Evolutionary conservation across 2,113 vertebrate genomes (phyloP).

Genomic region (Raphicerus campestris): DNA sequence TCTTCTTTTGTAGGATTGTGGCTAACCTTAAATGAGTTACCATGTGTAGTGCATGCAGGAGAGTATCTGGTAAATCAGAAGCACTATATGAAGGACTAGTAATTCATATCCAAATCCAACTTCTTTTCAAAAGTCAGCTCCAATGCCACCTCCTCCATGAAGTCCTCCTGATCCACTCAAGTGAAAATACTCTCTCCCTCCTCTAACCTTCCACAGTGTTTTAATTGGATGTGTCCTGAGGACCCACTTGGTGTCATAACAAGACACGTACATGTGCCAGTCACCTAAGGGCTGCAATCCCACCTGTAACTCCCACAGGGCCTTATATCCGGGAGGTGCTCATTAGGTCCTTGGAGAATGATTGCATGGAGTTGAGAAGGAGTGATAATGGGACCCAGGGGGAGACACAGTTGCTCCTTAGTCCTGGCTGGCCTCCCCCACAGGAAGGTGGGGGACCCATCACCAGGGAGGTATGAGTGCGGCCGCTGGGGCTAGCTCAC

Average conservation of each 20-base stretch:
- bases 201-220: not conserved
- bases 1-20: not conserved
- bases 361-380: not conserved
- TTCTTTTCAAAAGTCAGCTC: not conserved
- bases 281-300: not conserved
- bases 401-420: not conserved
- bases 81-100: not conserved
- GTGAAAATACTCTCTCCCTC: not conserved
- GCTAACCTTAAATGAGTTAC: not conserved
- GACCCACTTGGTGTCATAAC: not conserved
- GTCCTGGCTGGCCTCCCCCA: not conserved
- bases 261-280: not conserved
- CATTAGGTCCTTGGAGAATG: not conserved
- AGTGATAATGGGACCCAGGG: not conserved
- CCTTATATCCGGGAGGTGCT: not conserved
- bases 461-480: not conserved
- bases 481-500: not conserved
- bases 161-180: not conserved
- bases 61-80: not conserved
- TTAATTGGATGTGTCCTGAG: not conserved
- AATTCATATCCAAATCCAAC: constrained; percentile 17
- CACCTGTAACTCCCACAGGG: not conserved
- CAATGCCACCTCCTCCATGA: not conserved
- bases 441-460: not conserved
- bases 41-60: not conserved